Conservation (phyloP, 2,797 vertebrate species). For the Ciconia nigra region DNA sequence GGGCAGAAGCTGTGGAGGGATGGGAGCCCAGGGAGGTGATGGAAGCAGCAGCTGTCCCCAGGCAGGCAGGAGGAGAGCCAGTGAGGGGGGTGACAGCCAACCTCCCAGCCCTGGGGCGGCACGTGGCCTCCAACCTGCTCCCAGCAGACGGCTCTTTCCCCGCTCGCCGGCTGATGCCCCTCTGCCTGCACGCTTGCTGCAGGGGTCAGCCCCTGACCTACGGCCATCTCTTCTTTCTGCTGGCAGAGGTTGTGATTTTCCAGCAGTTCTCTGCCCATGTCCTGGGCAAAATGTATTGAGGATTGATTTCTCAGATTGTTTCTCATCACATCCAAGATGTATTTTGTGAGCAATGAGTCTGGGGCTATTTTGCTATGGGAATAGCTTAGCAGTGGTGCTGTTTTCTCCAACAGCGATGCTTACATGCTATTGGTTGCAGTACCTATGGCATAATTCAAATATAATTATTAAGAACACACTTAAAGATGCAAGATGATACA, state of each 20-base stretch:
- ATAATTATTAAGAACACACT: neutral
- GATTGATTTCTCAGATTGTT: neutral
- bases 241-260: neutral
- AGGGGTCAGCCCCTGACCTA: neutral
- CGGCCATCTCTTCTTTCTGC: neutral
- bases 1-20: neutral
- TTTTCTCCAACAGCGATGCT: neutral
- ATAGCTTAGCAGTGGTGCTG: neutral
- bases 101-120: accelerated
- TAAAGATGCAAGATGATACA: neutral
- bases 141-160: neutral
- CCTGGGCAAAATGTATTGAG: neutral
- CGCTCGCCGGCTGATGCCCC: accelerated
- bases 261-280: neutral
- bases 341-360: neutral
- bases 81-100: neutral
- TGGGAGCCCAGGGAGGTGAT: neutral
- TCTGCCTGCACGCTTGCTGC: no score
- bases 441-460: neutral
- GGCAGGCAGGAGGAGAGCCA: neutral
- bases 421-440: neutral
- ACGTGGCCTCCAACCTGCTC: accelerated
- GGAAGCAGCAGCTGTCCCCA: neutral
- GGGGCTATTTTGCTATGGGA: neutral
- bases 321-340: neutral